These are phyloP conservation scores for Ditylenchus weischeri DNA, from an alignment of 2,888 invertebrate genomes.

Conservation along the genomic window DNA sequence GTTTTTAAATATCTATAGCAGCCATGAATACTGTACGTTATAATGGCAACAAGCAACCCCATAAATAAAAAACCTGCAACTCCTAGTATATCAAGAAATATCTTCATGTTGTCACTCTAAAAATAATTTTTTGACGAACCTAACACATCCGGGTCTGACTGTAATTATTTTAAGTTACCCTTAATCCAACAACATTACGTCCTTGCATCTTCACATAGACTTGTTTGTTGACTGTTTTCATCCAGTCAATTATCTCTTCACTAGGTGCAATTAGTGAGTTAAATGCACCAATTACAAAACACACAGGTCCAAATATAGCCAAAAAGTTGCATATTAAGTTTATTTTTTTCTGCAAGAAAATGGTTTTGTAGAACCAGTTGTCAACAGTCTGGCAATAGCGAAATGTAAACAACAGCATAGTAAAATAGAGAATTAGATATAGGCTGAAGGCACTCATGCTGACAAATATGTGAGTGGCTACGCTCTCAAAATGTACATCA, in stretches of 20 bases:
- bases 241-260: not conserved
- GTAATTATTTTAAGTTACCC: not conserved
- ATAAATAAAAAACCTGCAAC: not conserved
- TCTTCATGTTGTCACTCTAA: no score
- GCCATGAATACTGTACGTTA: not conserved
- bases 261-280: not conserved
- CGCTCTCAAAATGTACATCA: not conserved
- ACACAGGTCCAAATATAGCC: not conserved
- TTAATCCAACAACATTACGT: not conserved
- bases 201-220: not conserved
- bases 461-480: not conserved
- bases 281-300: not conserved
- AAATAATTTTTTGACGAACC: no score
- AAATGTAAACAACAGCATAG: not conserved
- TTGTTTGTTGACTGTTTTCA: not conserved
- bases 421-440: not conserved
- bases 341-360: not conserved
- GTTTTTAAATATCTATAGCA: not conserved
- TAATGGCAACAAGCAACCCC: not conserved
- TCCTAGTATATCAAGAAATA: not conserved
- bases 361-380: not conserved
- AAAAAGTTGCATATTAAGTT: not conserved
- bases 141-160: no score
- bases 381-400: constrained; percentile 1
- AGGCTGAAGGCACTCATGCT: not conserved